Evolutionary conservation across 2,113 vertebrate species (phyloP), one percentile per base, ranked within the genome.

Genomic region (Phocoena sinus): DNA sequence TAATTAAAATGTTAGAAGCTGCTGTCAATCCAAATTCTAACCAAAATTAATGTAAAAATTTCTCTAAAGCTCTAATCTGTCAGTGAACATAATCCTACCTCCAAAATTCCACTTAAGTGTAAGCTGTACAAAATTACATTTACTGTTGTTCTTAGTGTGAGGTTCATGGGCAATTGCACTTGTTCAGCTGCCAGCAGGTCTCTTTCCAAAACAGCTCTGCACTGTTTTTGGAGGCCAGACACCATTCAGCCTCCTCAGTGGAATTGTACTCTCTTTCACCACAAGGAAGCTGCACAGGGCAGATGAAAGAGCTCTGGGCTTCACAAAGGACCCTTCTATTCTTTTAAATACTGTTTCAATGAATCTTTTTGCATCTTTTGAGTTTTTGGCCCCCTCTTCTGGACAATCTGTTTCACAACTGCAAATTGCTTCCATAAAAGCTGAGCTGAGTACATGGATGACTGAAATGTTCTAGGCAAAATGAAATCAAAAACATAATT

Each of bases 361-460:
- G 41, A 14, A 41, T 41, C 36, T 23, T 63, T 83, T 62, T 38
- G 58, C 91, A 53, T 74, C 56, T 73, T 73, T 38, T 73, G 90
- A 73, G 56, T 62, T 83, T 50, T 36, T 3, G 68, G 91, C 81
- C 33, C 91, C 91, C 68, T 92, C 68, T 84, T 84, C 91, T 38
- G 68, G 80, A 76, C 80, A 63, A 53, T 74, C 33, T 74, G 56
- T 38, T 93, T 84, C 44, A 93, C 58, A 74, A 25, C 17, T 11
- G 79, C 5, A 0, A 36, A 60, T 50, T 79, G 60, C 23, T 38
- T 84, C 18, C 5, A 26, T 65, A 38, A 84, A 73, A 20, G 4
- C 47, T 53, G 33, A 83, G 56, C 41, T 31, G 18, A 63, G 41
- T 41, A 38, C 41, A 21, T 2, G 17, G 15, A 23, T 63, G 91